Percentiles rank a stretch among this genome's conserved stretches.
Conservation (phyloP, 2,888 invertebrate genomes). For the Orthosia gothica region DNA sequence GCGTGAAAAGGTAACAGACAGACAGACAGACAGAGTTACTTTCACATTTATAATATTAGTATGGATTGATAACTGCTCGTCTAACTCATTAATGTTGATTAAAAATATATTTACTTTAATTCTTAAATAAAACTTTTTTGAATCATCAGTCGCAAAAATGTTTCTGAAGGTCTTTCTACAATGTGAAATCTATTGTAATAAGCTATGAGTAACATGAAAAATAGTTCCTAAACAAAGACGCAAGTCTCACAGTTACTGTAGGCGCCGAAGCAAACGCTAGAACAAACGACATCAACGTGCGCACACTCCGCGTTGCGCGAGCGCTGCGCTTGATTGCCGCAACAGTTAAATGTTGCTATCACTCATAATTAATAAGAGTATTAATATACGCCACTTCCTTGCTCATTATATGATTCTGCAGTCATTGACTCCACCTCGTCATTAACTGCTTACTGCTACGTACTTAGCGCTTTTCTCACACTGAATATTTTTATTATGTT, state of each 20-base stretch:
- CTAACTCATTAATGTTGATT: not conserved
- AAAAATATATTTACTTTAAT: slow-evolving; percentile 14
- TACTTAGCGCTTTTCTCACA: slow-evolving; percentile 42
- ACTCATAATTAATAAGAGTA: slow-evolving; percentile 62
- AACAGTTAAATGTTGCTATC: slow-evolving; percentile 64
- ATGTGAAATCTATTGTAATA: not conserved
- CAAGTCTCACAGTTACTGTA: slow-evolving; percentile 30
- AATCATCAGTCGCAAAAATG: not conserved
- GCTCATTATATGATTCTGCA: slow-evolving; percentile 37
- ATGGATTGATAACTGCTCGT: not conserved
- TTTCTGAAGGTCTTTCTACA: not conserved
- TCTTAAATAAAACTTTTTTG: not conserved
- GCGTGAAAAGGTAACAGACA: too few species aligned
- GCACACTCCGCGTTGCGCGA: slow-evolving; percentile 67
- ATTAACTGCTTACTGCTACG: slow-evolving; percentile 40
- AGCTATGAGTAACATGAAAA: slow-evolving; percentile 33
- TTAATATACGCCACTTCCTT: slow-evolving; percentile 62
- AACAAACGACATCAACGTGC: slow-evolving; percentile 90
- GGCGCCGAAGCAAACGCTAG: slow-evolving; percentile 65
- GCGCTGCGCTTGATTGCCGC: slow-evolving; percentile 66
- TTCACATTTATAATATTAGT: too few species aligned
- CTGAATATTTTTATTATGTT: slow-evolving; percentile 25
- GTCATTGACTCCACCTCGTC: slow-evolving; percentile 63
- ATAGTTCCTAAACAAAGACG: slow-evolving; percentile 30
- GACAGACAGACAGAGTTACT: too few species aligned